Evolutionary conservation across 37 sponge, comb jelly and placozoan species (phyloP).

Genomic region (Chondrilla cf. caribensis): DNA sequence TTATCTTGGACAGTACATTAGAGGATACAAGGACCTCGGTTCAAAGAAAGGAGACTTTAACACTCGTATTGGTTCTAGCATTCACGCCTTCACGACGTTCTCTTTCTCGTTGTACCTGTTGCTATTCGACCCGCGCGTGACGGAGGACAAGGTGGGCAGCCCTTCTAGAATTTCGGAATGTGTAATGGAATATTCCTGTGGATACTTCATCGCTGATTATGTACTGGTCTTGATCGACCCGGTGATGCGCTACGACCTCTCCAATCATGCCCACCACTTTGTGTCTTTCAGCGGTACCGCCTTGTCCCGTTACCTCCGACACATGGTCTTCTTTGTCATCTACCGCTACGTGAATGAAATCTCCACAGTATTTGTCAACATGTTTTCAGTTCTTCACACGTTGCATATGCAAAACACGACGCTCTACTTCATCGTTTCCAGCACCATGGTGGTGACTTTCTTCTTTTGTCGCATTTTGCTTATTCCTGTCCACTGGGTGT

Average conservation of each 20-base stretch:
- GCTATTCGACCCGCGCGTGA: neutral
- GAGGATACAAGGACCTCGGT: constrained; percentile 6
- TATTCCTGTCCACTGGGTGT: constrained; percentile 55
- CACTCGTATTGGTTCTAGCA: constrained; percentile 45
- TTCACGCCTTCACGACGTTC: constrained; percentile 50
- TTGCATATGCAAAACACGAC: neutral
- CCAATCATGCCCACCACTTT: constrained; percentile 39
- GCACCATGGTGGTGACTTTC: constrained; percentile 48
- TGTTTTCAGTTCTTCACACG: constrained; percentile 18
- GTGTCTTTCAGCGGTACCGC: constrained; percentile 26
- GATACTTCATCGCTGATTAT: constrained; percentile 62
- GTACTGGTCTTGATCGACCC: constrained; percentile 34
- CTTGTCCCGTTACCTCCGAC: constrained; percentile 25
- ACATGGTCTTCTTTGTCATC: constrained; percentile 41
- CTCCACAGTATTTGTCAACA: constrained; percentile 66
- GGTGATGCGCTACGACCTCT: constrained; percentile 27
- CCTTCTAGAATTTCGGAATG: constrained; percentile 36
- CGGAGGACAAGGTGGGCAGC: constrained; percentile 22
- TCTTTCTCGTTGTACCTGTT: neutral
- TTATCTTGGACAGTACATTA: neutral
- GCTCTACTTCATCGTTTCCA: constrained; percentile 15
- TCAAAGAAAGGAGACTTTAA: constrained; percentile 22
- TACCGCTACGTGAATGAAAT: constrained; percentile 41
- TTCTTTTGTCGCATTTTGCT: constrained; percentile 47
- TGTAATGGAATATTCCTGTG: constrained; percentile 46